Percentiles rank a stretch among this genome's conserved stretches.
phyloP scores from a whole-genome alignment of 1,140 invertebrate genomes.

The Whitmania pigra region DNA sequence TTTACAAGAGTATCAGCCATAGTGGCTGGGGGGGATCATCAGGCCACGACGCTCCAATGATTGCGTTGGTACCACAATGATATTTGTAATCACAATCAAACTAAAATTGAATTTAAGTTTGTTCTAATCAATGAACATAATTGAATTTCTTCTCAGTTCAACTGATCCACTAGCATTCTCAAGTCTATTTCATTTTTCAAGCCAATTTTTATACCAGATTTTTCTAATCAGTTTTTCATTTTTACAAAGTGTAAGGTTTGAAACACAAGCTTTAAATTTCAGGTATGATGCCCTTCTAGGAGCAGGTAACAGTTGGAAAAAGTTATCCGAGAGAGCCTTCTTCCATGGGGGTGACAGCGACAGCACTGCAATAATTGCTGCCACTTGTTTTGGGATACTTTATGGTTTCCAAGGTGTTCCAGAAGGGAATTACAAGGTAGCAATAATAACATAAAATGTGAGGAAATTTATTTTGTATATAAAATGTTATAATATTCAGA shows the following conservation, averaged over 20 bases:
- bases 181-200: too few species aligned
- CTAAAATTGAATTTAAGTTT: too few species aligned
- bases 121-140: too few species aligned
- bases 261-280: too few species aligned
- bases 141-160: too few species aligned
- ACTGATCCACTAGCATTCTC: too few species aligned
- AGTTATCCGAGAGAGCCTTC: conserved; percentile 36
- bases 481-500: background rate
- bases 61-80: conserved; percentile 31
- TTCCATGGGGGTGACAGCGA: conserved; percentile 41
- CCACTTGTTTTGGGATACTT: conserved; percentile 38
- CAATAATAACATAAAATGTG: too few species aligned
- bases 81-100: too few species aligned
- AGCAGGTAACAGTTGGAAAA: conserved; percentile 32
- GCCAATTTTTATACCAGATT: too few species aligned
- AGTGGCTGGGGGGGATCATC: conserved; percentile 37
- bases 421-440: conserved; percentile 30
- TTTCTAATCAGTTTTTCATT: too few species aligned
- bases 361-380: conserved; percentile 39
- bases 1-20: conserved; percentile 35
- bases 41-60: conserved; percentile 41
- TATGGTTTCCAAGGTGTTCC: conserved; percentile 36
- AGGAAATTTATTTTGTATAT: too few species aligned
- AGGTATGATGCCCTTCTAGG: conserved; percentile 38
- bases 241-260: too few species aligned